Evolutionary conservation across 2,113 vertebrate species (phyloP).

Genomic region (Meleagris gallopavo): DNA sequence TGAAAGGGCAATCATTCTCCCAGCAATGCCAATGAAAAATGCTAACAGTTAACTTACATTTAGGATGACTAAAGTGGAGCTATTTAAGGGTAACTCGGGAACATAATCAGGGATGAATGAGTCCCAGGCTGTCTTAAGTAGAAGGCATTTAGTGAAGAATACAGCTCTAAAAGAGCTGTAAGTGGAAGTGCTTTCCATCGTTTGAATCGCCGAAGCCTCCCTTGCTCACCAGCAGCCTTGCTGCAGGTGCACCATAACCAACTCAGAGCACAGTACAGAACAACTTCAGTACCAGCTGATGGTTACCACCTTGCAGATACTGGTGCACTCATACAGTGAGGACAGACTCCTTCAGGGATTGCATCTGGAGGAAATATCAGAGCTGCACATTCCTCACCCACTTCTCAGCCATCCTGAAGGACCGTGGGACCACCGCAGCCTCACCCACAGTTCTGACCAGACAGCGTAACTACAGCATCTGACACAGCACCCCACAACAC

Average conservation of each 20-base stretch:
- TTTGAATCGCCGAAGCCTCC: background rate
- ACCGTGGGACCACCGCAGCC: background rate
- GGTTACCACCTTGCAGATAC: background rate
- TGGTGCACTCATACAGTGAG: background rate
- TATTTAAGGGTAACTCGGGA: constrained; percentile 10
- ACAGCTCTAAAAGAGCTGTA: background rate
- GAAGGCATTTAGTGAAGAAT: background rate
- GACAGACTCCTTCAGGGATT: background rate
- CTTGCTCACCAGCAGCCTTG: background rate
- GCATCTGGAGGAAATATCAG: background rate
- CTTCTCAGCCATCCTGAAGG: background rate
- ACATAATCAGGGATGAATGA: background rate
- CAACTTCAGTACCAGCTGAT: background rate
- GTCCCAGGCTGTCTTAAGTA: background rate
- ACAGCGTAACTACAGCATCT: too few species aligned
- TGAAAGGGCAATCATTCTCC: background rate
- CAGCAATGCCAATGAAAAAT: background rate
- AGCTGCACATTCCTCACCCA: background rate
- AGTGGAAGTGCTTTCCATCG: background rate
- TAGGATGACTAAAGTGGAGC: background rate
- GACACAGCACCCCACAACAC: too few species aligned
- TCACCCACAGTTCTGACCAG: background rate
- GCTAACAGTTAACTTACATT: background rate
- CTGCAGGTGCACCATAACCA: background rate
- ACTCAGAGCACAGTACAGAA: background rate